Base-by-base conservation (phyloP, 1,140 invertebrate genomes). In the Lepidurus arcticus region DNA sequence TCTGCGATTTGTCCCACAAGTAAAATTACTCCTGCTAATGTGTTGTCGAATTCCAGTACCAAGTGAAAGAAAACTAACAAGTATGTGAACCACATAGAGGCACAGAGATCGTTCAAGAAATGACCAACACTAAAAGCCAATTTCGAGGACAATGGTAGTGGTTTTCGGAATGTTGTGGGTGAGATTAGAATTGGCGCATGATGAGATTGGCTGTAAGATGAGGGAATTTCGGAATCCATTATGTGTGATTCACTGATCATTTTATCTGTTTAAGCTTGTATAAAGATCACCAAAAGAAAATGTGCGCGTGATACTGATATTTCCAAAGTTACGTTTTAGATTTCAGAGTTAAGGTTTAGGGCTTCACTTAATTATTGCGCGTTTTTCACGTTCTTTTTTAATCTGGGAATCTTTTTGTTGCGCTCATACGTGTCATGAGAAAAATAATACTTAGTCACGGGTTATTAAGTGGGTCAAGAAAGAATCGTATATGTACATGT, bases 1-100 rank as follows among this genome's bases (percentile, higher is more conserved):
- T 98, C 96, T 8, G 93, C 93, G 44, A 97, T 83, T 87, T 97
- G 95, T 11, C 95, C 94, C 78, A 95, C 88, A 11, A 97, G 86
- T 83, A 98, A 87, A 78, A 97, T 83, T 73, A 90, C 85, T 43
- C 96, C 96, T 3, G 96, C 90, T 82, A 91, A 86, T 11, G 86
- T 86, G 81, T 91, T 90, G 83, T 88, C 88, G 84, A 98, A 94
- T 80, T 89, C 86, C 44, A 95, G 85, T 3, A 98, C 93, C 82
- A 93, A 88, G 83, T 97, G 92, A 83, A 97, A 92, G 85, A 91
- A 98, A 24, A 98, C 90, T 81, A 98, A 87, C n/a, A 97, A 87
- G 86, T 98, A 99, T 0, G 94, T 95, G 84, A 98, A 99, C 97
- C 97, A 98, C 89, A 98, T 94, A 74, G 94, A 94, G 45, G 96